These are phyloP conservation scores for Phyto melanocephala DNA, from an alignment of 2,888 invertebrate species.

Conservation along the genomic window DNA sequence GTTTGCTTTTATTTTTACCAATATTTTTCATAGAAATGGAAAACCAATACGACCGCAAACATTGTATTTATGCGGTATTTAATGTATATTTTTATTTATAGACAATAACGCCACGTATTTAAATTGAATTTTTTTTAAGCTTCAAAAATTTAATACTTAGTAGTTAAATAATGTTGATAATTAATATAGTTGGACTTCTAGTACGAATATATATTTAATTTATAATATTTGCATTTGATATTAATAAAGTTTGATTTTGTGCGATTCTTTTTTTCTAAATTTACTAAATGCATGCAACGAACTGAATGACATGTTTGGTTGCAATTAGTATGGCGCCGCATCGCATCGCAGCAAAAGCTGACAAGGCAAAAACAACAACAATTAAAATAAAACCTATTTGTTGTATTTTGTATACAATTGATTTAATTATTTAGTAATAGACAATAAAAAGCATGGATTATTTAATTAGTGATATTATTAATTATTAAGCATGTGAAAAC, in stretches of 20 bases:
- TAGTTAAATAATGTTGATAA: conserved; percentile 16
- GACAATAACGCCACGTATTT: conserved; percentile 41
- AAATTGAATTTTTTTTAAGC: conserved; percentile 32
- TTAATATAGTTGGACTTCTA: conserved; percentile 18
- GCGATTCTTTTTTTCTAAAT: neutral
- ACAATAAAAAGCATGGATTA: conserved; percentile 17
- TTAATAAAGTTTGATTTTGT: conserved; percentile 13
- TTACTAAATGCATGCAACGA: neutral
- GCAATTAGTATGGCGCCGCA: neutral
- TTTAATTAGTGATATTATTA: conserved; percentile 26
- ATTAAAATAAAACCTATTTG: neutral
- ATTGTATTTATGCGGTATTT: conserved; percentile 55
- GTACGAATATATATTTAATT: conserved; percentile 27
- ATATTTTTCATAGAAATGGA: conserved; percentile 4
- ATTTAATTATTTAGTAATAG: conserved; percentile 10
- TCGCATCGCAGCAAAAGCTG: neutral
- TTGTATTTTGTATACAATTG: neutral
- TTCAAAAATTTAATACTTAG: conserved; percentile 34
- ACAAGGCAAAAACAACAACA: neutral
- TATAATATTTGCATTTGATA: conserved; percentile 32
- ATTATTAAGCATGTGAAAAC: neutral
- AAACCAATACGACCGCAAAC: conserved; percentile 41
- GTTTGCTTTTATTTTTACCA: neutral
- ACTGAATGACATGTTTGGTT: neutral
- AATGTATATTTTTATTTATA: conserved; percentile 46